Evolutionary conservation across 1,140 invertebrate genomes (phyloP), one percentile per base, ranked within the genome.

Genomic region (Potamilus streckersoni): DNA sequence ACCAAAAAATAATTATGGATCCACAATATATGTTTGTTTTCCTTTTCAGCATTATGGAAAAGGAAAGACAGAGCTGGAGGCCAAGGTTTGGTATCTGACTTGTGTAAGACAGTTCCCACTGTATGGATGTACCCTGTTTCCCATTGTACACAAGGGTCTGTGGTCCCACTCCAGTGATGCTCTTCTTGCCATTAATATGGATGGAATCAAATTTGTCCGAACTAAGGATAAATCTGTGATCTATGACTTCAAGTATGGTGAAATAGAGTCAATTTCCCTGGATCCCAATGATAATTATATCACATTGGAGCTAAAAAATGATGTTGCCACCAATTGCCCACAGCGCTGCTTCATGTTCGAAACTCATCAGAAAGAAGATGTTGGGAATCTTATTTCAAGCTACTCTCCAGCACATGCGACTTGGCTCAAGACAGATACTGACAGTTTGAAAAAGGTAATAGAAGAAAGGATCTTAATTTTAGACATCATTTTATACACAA

Each of bases 81-180:
- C 96, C 2, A 98, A 98, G 90, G 96, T 97, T 14, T 92, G 98
- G 81, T 98, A 98, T 88, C 90, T 98, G 65, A 97, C 96, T 1
- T 97, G 96, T 85, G 97, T 98, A 1, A 98, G 98, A 95, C 97
- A 98, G 89, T 98, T 97, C 89, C 96, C 97, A 0, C 91, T 98
- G 1, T 98, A 98, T 86, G 97, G 97, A 3, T 97, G 96, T 68
- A 97, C 96, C 0, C 94, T 98, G 91, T 98, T 96, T 89, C 94
- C 94, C 58, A 97, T 98, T 55, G 95, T 94, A 1, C 98, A 98
- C 87, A 93, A 96, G 79, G 96, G 96, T 4, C 95, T 96, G 86
- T 96, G 96, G 95, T 95, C 95, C 13, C 97, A 97, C 86, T 96
- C 92, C 59, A 92, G 92, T 80, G 91, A 90, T 70, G 85, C 93